phyloP scores from a whole-genome alignment of 92 coral and sea anemone species.

The Pocillopora meandrina region DNA sequence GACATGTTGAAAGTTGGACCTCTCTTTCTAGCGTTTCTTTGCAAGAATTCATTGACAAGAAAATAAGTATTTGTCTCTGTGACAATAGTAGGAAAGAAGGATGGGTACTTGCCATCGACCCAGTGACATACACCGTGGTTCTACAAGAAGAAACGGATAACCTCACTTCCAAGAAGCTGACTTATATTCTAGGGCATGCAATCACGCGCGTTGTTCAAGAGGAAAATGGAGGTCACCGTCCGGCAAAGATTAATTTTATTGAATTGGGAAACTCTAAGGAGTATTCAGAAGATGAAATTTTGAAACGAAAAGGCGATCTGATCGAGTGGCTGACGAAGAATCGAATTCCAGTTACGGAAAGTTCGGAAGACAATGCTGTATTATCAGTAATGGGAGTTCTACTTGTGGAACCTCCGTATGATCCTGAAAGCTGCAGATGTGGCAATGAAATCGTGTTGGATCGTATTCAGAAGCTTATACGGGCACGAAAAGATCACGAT shows the following conservation, averaged over 20 bases:
- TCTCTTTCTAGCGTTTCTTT: constrained; percentile 12
- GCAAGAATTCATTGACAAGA: constrained; percentile 46
- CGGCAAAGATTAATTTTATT: constrained; percentile 36
- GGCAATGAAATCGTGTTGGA: constrained; percentile 84
- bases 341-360: constrained; percentile 73
- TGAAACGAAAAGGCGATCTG: constrained; percentile 54
- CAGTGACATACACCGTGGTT: constrained; percentile 79
- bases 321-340: constrained; percentile 83
- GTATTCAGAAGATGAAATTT: constrained; percentile 61
- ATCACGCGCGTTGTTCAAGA: constrained; percentile 40
- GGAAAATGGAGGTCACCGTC: constrained; percentile 27
- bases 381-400: constrained; percentile 90
- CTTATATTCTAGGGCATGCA: constrained; percentile 64
- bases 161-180: constrained; percentile 13
- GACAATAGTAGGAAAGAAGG: constrained; percentile 62
- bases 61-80: constrained; percentile 36
- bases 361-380: constrained; percentile 38
- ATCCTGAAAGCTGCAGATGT: constrained; percentile 82
- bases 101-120: constrained; percentile 90
- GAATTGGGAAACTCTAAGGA: constrained; percentile 3
- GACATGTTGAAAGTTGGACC: not conserved
- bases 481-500: constrained; percentile 21
- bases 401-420: constrained; percentile 88
- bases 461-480: constrained; percentile 74
- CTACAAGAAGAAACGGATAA: constrained; percentile 50